A percentile compares a stretch with the other conserved stretches of the same genome.
Conservation (phyloP, 2,888 invertebrate species). For the Campoletis raptor region DNA sequence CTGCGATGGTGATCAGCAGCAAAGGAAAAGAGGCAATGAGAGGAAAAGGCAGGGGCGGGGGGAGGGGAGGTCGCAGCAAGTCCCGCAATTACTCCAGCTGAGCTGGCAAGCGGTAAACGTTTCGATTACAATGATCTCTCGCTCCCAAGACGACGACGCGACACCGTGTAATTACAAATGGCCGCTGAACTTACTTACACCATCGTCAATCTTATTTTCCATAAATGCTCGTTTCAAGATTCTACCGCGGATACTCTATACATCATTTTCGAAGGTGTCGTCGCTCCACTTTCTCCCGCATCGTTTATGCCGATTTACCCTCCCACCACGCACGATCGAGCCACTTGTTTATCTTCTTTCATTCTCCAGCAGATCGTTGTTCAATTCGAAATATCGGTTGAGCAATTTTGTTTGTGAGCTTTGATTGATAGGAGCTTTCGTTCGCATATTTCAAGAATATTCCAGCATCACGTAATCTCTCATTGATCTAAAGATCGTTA, state of each 20-base stretch:
- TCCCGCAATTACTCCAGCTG: constrained; percentile 56
- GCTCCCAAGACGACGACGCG: constrained; percentile 33
- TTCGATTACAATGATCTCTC: constrained; percentile 66
- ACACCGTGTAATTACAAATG: constrained; percentile 65
- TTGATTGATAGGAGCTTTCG: not conserved
- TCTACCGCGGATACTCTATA: not conserved
- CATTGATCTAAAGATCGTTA: not conserved
- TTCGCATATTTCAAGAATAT: not conserved
- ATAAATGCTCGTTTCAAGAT: not conserved
- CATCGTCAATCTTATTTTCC: constrained; percentile 54
- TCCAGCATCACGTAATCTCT: not conserved
- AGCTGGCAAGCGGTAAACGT: constrained; percentile 54
- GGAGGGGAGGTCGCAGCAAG: not conserved
- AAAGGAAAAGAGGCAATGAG: not conserved
- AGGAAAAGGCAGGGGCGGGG: constrained; percentile 2
- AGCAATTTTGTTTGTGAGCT: not conserved
- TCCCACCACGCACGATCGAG: not conserved
- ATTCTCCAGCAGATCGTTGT: not conserved
- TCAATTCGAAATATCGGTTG: not conserved
- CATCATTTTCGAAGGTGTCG: constrained; percentile 39
- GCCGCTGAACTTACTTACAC: constrained; percentile 8
- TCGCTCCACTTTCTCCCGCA: constrained; percentile 58
- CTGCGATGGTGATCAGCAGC: constrained; percentile 20
- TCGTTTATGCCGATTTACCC: not conserved
- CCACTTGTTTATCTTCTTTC: not conserved